These are phyloP conservation scores for Diarsia dahlii DNA, from an alignment of 2,888 invertebrate species.

Conservation along the genomic window DNA sequence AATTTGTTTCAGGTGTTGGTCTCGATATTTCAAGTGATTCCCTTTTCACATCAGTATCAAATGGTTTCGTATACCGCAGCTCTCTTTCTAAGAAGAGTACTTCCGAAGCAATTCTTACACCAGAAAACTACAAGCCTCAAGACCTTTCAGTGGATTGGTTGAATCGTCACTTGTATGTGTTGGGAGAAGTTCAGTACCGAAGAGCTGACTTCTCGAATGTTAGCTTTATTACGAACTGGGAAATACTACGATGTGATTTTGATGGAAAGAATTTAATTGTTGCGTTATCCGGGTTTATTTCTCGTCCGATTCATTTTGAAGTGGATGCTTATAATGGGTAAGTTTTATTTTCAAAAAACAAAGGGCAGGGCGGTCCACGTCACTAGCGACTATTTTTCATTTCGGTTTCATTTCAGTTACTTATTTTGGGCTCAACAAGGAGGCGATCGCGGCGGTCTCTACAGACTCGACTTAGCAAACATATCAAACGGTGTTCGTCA, in stretches of 20 bases:
- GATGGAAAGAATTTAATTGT: constrained; percentile 93
- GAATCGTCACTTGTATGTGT: constrained; percentile 95
- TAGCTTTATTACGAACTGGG: constrained; percentile 89
- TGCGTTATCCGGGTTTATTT: constrained; percentile 93
- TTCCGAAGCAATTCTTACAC: constrained; percentile 89
- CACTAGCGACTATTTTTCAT: background rate
- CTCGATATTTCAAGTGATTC: constrained; percentile 94
- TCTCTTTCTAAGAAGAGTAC: constrained; percentile 85
- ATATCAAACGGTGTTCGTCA: constrained; percentile 94
- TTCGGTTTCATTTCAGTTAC: constrained; percentile 88
- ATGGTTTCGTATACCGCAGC: constrained; percentile 92
- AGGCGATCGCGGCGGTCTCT: constrained; percentile 92
- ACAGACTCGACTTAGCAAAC: constrained; percentile 94
- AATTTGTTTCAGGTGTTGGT: constrained; percentile 92
- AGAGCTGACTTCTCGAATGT: constrained; percentile 77
- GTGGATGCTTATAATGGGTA: constrained; percentile 98
- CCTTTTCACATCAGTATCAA: constrained; percentile 94
- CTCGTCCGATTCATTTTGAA: constrained; percentile 95
- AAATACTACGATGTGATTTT: constrained; percentile 94
- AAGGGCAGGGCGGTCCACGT: background rate
- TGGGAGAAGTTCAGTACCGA: constrained; percentile 93
- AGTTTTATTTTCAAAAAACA: constrained; percentile 62
- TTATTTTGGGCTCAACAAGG: constrained; percentile 94
- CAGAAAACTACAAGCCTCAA: constrained; percentile 92
- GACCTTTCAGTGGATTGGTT: constrained; percentile 97